phyloP scores from a whole-genome alignment of 2,113 vertebrate genomes.

The Podarcis raffonei region DNA sequence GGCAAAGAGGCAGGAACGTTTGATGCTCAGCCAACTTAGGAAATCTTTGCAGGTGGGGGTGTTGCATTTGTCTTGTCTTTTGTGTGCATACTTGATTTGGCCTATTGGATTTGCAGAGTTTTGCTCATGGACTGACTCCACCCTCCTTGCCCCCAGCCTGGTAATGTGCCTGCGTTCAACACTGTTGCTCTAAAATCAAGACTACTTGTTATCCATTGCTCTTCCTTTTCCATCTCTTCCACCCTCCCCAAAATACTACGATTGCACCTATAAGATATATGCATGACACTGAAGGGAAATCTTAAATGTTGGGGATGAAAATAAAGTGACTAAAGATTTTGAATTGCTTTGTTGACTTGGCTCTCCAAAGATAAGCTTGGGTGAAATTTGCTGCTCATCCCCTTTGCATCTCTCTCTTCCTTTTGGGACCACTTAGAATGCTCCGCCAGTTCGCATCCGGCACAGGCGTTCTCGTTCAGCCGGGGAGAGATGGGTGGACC shows the following conservation, averaged over 20 bases:
- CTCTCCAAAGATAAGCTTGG: constrained; percentile 25
- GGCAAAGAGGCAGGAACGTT: neutral
- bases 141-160: neutral
- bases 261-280: neutral
- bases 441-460: constrained; percentile 75
- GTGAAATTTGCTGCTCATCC: constrained; percentile 51
- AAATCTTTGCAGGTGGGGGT: too few species aligned
- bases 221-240: neutral
- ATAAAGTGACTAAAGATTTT: neutral
- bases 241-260: neutral
- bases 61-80: too few species aligned
- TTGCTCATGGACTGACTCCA: neutral
- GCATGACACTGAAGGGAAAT: neutral
- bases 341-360: neutral
- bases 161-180: neutral
- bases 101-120: neutral
- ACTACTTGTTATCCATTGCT: too few species aligned
- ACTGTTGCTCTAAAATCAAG: neutral
- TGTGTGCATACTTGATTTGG: neutral
- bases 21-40: too few species aligned
- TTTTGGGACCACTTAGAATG: constrained; percentile 78
- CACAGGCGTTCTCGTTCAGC: constrained; percentile 90
- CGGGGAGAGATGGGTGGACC: constrained; percentile 95
- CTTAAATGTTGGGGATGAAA: neutral
- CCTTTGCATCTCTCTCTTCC: constrained; percentile 68